A percentile compares a stretch with the other conserved stretches of the same genome.
phyloP scores from a whole-genome alignment of 2,888 invertebrate species.

The Drosophila bunnanda region DNA sequence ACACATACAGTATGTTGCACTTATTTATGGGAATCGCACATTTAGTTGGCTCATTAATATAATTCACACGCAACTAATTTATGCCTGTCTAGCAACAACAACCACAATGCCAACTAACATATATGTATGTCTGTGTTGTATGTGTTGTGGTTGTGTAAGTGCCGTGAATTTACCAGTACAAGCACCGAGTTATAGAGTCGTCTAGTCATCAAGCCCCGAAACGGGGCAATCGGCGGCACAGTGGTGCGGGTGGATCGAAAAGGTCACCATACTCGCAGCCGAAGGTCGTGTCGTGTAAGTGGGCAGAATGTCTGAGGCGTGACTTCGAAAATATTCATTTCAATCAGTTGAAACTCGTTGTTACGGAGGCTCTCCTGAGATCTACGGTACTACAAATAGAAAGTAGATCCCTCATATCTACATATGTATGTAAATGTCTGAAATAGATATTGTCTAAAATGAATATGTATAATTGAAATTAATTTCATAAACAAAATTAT shows the following conservation, averaged over 20 bases:
- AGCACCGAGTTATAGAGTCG: constrained; percentile 13
- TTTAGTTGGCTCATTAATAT: constrained; percentile 42
- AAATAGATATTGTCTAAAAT: too few species aligned
- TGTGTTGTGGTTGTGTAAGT: constrained; percentile 30
- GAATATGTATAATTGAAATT: too few species aligned
- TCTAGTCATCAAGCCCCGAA: constrained; percentile 46
- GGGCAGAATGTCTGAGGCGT: constrained; percentile 5
- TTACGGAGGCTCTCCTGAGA: not conserved
- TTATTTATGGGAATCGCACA: constrained; percentile 18
- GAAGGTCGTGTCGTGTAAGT: constrained; percentile 6
- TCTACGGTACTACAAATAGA: not conserved
- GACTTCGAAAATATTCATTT: not conserved
- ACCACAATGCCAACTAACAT: constrained; percentile 10
- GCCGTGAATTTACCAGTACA: constrained; percentile 15
- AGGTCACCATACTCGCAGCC: constrained; percentile 1
- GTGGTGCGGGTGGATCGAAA: constrained; percentile 22
- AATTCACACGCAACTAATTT: constrained; percentile 47
- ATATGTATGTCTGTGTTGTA: not conserved
- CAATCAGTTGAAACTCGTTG: not conserved
- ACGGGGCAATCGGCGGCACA: constrained; percentile 26
- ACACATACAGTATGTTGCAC: constrained; percentile 17
- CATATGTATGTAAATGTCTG: too few species aligned
- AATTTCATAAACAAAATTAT: too few species aligned
- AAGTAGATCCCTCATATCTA: not conserved
- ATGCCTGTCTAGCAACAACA: constrained; percentile 32